Evolutionary conservation across 1,140 invertebrate species (phyloP).

Genomic region (Trachymyrmex cornetzi): DNA sequence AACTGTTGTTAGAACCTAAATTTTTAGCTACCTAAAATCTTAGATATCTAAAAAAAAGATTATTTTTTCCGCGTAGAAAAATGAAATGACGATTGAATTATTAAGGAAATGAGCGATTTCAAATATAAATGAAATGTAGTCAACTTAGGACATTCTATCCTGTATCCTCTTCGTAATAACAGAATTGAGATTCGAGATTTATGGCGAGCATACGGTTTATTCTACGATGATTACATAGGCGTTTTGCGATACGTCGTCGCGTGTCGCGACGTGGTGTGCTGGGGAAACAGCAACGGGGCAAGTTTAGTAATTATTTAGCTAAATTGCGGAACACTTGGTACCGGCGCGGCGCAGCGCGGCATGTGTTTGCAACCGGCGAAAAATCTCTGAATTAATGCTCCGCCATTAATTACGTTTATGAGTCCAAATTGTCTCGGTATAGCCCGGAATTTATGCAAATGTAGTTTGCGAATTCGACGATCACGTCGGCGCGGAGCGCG

Average conservation of each 20-base stretch:
- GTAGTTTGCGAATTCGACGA: constrained; percentile 75
- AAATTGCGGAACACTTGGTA: constrained; percentile 85
- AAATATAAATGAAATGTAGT: not conserved
- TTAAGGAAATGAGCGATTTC: not conserved
- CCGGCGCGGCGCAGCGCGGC: constrained; percentile 83
- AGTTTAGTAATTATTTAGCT: constrained; percentile 87
- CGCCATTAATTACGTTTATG: constrained; percentile 86
- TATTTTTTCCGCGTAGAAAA: not conserved
- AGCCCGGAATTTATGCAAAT: constrained; percentile 79
- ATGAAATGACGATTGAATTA: not conserved
- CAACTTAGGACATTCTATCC: not conserved
- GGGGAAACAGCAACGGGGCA: constrained; percentile 64
- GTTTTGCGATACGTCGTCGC: constrained; percentile 71
- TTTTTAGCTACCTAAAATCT: not conserved
- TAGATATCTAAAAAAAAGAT: too few species aligned
- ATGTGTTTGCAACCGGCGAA: constrained; percentile 83
- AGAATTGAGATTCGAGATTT: not conserved
- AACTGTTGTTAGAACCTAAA: too few species aligned
- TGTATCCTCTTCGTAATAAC: not conserved
- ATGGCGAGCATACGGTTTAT: not conserved
- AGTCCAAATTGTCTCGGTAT: constrained; percentile 82
- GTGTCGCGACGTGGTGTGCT: constrained; percentile 27
- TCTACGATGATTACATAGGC: constrained; percentile 55
- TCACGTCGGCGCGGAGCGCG: constrained; percentile 55
- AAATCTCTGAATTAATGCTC: constrained; percentile 85